Percentiles rank a stretch among this genome's conserved stretches.
Conservation (phyloP, 2,888 invertebrate species). For the Napeogenes inachia region DNA sequence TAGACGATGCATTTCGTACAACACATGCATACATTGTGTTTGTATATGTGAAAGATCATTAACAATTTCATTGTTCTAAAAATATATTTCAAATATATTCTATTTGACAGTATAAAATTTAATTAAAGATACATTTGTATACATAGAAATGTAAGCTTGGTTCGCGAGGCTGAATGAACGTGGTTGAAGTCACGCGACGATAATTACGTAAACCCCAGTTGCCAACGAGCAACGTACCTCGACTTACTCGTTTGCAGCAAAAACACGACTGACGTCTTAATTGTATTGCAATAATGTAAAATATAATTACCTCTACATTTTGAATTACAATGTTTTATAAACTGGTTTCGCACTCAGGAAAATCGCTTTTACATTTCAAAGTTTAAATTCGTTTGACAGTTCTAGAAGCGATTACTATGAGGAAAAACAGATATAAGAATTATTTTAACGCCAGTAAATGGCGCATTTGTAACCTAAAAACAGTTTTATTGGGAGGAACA, state of each 20-base stretch:
- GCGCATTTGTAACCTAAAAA: slow-evolving; percentile 44
- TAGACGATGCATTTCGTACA: too few species aligned
- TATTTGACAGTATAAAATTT: slow-evolving; percentile 7
- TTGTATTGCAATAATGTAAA: slow-evolving; percentile 63
- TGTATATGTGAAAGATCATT: too few species aligned
- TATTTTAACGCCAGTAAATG: slow-evolving; percentile 50
- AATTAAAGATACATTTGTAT: slow-evolving; percentile 25
- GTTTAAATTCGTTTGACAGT: slow-evolving; percentile 6
- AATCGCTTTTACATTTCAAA: slow-evolving; percentile 15
- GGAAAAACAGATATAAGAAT: slow-evolving; percentile 32
- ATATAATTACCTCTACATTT: slow-evolving; percentile 52
- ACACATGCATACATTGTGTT: too few species aligned
- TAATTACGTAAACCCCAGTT: slow-evolving; percentile 61
- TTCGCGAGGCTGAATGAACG: slow-evolving; percentile 60
- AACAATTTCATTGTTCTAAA: too few species aligned
- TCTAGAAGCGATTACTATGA: not conserved
- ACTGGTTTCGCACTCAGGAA: too few species aligned
- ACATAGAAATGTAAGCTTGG: slow-evolving; percentile 26
- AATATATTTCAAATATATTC: too few species aligned
- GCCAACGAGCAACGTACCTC: slow-evolving; percentile 44
- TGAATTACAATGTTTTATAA: slow-evolving; percentile 24
- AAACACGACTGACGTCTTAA: slow-evolving; percentile 63
- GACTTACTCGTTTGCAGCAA: slow-evolving; percentile 64
- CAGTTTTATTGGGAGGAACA: slow-evolving; percentile 66
- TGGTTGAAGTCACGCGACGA: slow-evolving; percentile 59